A percentile compares a stretch with the other conserved stretches of the same genome.
These are phyloP conservation scores for Axinella damicornis DNA, from an alignment of 37 sponge, comb jelly and placozoan species.

Conservation along the genomic window DNA sequence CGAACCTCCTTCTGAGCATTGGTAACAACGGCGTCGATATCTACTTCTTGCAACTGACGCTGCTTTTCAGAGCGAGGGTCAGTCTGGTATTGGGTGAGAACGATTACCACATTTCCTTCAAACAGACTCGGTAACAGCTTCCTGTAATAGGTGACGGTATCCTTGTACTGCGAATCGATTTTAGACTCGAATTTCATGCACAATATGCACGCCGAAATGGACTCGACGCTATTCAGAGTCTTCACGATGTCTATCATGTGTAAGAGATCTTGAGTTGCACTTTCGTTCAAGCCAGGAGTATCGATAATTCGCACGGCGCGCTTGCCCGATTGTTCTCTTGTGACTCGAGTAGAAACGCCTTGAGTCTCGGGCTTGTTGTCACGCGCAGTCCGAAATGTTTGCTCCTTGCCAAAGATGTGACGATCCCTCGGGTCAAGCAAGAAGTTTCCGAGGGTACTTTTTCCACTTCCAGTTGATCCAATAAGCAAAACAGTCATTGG, in stretches of 20 bases:
- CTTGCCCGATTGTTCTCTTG: too few relatives aligned
- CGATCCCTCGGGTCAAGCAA: constrained; percentile 41
- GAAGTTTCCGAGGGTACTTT: constrained; percentile 57
- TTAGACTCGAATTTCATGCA: constrained; percentile 4
- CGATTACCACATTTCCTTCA: constrained; percentile 21
- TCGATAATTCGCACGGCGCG: constrained; percentile 18
- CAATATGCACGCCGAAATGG: not conserved
- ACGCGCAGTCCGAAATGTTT: constrained; percentile 29
- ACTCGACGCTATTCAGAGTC: not conserved
- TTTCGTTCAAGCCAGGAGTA: constrained; percentile 57
- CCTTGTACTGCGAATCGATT: not conserved
- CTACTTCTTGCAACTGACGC: too few relatives aligned
- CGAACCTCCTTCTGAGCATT: too few relatives aligned
- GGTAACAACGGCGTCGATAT: too few relatives aligned
- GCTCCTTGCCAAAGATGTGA: not conserved
- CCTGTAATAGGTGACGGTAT: constrained; percentile 12
- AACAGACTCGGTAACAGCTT: constrained; percentile 11
- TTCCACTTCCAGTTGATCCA: constrained; percentile 62
- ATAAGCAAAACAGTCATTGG: constrained; percentile 45
- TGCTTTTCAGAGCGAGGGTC: too few relatives aligned
- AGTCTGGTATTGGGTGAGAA: not conserved
- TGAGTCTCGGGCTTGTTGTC: constrained; percentile 48
- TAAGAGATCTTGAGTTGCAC: constrained; percentile 8
- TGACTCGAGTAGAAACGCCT: not conserved
- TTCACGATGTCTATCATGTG: constrained; percentile 52